Percentiles rank a stretch among this genome's conserved stretches.
phyloP scores from a whole-genome alignment of 2,113 vertebrate genomes.

The Vombatus ursinus region DNA sequence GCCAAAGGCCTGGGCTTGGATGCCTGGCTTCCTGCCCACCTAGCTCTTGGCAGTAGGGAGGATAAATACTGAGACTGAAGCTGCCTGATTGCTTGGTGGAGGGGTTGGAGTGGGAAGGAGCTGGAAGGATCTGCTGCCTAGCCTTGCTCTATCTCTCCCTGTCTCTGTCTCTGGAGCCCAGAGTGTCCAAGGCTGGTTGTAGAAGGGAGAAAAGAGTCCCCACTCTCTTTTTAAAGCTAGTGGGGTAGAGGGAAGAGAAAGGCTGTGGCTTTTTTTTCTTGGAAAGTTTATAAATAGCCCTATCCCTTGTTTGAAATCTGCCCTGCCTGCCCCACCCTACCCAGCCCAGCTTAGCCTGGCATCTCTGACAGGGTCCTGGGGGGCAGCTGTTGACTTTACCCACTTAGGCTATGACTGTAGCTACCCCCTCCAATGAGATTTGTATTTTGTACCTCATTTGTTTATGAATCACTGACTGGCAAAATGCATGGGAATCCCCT shows the following conservation, averaged over 20 bases:
- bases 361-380: slow-evolving; percentile 34
- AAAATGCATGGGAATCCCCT: slow-evolving; percentile 63
- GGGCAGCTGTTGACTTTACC: slow-evolving; percentile 2
- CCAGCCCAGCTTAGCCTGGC: slow-evolving; percentile 29
- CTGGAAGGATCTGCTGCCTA: not conserved
- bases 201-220: not conserved
- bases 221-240: not conserved
- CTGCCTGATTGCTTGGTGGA: not conserved
- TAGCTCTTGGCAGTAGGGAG: not conserved
- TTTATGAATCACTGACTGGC: slow-evolving; percentile 75
- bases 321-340: slow-evolving; percentile 4
- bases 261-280: slow-evolving; percentile 70
- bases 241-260: slow-evolving; percentile 11
- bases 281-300: slow-evolving; percentile 75
- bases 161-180: not conserved
- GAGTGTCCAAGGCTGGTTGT: not conserved
- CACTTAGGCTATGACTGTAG: slow-evolving; percentile 16
- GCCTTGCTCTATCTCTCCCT: not conserved
- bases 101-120: not conserved
- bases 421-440: not conserved
- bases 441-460: slow-evolving; percentile 61
- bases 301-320: slow-evolving; percentile 61
- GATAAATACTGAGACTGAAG: slow-evolving; percentile 19
- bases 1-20: slow-evolving; percentile 11
- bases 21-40: not conserved